Conservation (phyloP, 2,888 invertebrate genomes). For the Tetheella fluctuosa region DNA sequence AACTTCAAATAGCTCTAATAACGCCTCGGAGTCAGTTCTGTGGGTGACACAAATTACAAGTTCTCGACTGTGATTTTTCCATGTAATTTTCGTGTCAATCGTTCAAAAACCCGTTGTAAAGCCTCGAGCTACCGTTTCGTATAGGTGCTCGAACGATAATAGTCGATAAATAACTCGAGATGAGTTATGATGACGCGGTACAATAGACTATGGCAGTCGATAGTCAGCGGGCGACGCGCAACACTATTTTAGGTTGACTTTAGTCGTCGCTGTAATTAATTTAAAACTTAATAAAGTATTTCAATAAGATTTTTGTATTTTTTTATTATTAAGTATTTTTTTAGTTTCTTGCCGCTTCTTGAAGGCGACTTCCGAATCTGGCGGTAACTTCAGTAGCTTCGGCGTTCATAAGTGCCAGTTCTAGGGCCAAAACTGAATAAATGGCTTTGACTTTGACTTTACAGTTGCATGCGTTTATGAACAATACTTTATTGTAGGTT, state of each 20-base stretch:
- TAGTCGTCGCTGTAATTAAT: background rate
- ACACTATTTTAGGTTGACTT: constrained; percentile 10
- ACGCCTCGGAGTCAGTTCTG: constrained; percentile 10
- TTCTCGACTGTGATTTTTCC: constrained; percentile 54
- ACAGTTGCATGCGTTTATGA: no score
- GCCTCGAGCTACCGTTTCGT: constrained; percentile 66
- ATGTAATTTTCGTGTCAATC: constrained; percentile 61
- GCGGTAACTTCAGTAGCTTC: no score
- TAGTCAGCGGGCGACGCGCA: constrained; percentile 12
- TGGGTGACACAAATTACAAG: constrained; percentile 56
- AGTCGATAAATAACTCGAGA: constrained; percentile 58
- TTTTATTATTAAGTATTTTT: background rate
- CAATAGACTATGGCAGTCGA: constrained; percentile 40
- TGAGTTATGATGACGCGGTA: constrained; percentile 55
- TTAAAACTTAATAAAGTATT: background rate
- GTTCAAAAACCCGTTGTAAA: constrained; percentile 29
- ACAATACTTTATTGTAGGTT: no score
- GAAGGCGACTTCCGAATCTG: no score
- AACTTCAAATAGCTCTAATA: background rate
- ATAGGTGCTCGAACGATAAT: constrained; percentile 53
- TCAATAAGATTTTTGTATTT: background rate
- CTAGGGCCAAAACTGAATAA: no score
- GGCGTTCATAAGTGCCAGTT: no score
- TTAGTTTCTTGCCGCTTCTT: background rate
- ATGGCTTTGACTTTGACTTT: no score